Evolutionary conservation across 2,113 vertebrate genomes (phyloP).

Genomic region (Tor tambroides): DNA sequence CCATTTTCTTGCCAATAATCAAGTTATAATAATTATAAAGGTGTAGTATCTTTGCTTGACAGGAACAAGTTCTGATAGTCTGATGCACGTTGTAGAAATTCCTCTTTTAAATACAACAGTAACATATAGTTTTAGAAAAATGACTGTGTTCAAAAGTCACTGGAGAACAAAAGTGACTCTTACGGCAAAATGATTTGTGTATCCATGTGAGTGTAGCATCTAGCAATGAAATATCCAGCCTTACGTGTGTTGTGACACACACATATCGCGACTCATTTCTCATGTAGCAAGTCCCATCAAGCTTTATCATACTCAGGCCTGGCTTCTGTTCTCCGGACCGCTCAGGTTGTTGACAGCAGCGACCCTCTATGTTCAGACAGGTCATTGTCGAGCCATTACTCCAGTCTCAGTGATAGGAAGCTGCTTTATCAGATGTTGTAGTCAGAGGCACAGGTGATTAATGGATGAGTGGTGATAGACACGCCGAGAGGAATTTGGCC

Average conservation of each 20-base stretch:
- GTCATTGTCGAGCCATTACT: conserved; percentile 66
- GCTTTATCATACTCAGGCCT: conserved; percentile 64
- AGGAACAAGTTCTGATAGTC: not conserved
- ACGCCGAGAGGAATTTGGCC: conserved; percentile 37
- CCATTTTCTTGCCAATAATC: not conserved
- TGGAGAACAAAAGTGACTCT: not conserved
- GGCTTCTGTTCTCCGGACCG: conserved; percentile 69
- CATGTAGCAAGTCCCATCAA: conserved; percentile 54
- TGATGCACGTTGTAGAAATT: not conserved
- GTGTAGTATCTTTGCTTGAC: not conserved
- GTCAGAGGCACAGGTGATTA: conserved; percentile 73
- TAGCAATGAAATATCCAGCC: not conserved
- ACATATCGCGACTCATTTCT: not conserved
- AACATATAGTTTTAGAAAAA: not conserved
- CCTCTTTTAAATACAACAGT: not conserved
- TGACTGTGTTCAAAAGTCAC: not conserved
- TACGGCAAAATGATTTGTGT: not conserved
- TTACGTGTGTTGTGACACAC: conserved; percentile 1
- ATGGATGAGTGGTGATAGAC: conserved; percentile 67
- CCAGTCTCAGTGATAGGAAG: conserved; percentile 69
- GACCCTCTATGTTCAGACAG: conserved; percentile 67
- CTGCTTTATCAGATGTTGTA: conserved; percentile 70
- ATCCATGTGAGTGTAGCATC: not conserved
- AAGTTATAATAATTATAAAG: not conserved
- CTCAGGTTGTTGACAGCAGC: conserved; percentile 66